Percentiles rank a stretch among this genome's conserved stretches.
Evolutionary conservation across 1,140 invertebrate species (phyloP).

Genomic region (Papilio aristodemus): DNA sequence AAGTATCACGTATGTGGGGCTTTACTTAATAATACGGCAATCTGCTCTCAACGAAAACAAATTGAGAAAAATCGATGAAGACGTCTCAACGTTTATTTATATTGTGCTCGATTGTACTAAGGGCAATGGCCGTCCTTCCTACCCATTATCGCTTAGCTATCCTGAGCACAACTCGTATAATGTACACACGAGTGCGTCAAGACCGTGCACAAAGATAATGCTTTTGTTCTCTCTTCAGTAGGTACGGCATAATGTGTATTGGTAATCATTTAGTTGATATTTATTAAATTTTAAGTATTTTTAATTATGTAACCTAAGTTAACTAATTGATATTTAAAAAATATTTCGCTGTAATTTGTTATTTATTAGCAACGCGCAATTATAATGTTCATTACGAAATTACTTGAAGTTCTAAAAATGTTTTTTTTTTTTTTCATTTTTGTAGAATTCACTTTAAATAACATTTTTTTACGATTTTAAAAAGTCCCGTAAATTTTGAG

Average conservation of each 20-base stretch:
- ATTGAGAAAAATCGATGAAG: constrained; percentile 26
- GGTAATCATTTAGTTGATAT: constrained; percentile 11
- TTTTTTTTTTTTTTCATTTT: neutral
- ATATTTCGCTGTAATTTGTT: constrained; percentile 1
- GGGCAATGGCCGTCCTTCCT: constrained; percentile 66
- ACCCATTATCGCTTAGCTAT: constrained; percentile 41
- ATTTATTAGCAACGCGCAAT: neutral
- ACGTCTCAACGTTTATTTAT: constrained; percentile 27
- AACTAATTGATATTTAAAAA: constrained; percentile 21
- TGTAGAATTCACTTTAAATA: too few species aligned
- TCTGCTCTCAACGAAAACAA: constrained; percentile 8
- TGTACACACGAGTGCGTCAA: constrained; percentile 19
- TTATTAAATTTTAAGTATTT: neutral
- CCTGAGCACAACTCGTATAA: constrained; percentile 31
- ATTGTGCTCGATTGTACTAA: constrained; percentile 35
- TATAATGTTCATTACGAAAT: constrained; percentile 1
- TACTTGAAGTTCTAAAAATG: neutral
- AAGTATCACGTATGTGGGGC: constrained; percentile 13
- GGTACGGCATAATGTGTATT: neutral
- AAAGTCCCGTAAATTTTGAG: neutral
- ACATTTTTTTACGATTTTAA: neutral
- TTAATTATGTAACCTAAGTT: neutral
- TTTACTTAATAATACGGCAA: constrained; percentile 1
- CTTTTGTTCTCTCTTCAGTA: constrained; percentile 18
- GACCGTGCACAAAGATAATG: constrained; percentile 22